Evolutionary conservation across 1,140 invertebrate genomes (phyloP).

Genomic region (Psilanteris sp.): DNA sequence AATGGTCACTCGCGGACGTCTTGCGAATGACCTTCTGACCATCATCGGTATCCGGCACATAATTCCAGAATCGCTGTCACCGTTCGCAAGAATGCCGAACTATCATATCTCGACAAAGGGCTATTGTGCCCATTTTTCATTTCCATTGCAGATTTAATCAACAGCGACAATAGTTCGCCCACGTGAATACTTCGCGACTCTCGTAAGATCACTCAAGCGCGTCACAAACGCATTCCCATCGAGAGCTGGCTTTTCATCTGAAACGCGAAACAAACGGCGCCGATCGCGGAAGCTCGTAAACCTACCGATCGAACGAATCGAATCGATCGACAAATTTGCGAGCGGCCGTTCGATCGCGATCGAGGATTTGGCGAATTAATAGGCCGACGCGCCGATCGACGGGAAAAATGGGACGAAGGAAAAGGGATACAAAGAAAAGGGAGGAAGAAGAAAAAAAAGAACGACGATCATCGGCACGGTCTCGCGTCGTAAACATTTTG

Average conservation of each 20-base stretch:
- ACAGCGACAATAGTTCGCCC: conserved; percentile 64
- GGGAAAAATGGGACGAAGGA: no score
- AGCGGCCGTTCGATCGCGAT: no score
- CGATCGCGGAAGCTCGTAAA: neutral
- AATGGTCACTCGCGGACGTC: no score
- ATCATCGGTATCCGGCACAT: conserved; percentile 10
- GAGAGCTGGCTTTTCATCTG: conserved; percentile 6
- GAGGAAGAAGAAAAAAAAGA: no score
- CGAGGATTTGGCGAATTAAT: no score
- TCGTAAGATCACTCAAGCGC: conserved; percentile 58
- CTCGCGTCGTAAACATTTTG: no score
- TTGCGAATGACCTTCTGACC: conserved; percentile 5
- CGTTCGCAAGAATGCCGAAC: conserved; percentile 36
- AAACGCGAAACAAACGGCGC: neutral
- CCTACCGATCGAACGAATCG: neutral
- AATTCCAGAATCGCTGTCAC: conserved; percentile 37
- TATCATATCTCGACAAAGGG: conserved; percentile 71
- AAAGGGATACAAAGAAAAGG: no score
- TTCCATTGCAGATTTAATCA: conserved; percentile 72
- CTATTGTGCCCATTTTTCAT: conserved; percentile 72
- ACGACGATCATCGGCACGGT: no score
- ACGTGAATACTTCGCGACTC: conserved; percentile 68
- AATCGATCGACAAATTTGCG: neutral
- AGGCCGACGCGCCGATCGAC: no score
- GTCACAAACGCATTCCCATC: neutral